A percentile compares a stretch with the other conserved stretches of the same genome.
phyloP scores from a whole-genome alignment of 2,888 invertebrate genomes.

The Sinhomidia bicolor region DNA sequence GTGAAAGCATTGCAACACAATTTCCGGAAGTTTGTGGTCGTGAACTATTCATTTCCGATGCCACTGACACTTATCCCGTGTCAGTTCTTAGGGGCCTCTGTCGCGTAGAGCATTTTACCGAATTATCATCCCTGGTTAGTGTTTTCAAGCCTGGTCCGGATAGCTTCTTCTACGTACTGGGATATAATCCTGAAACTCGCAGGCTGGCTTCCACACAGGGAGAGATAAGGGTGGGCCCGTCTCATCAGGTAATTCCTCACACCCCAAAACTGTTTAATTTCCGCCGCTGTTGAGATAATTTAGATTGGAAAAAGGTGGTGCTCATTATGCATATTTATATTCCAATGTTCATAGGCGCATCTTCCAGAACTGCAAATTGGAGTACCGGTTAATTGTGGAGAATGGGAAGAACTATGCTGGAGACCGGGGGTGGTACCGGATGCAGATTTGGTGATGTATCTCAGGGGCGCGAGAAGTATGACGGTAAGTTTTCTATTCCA shows the following conservation, averaged over 20 bases:
- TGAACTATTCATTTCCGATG: conserved; percentile 84
- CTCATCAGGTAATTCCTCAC: too few relatives aligned
- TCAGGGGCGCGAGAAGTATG: conserved; percentile 97
- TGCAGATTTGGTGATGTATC: conserved; percentile 98
- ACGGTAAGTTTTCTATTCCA: background rate
- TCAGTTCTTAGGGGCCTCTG: conserved; percentile 84
- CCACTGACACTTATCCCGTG: conserved; percentile 83
- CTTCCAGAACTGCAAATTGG: conserved; percentile 84
- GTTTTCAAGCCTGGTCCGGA: conserved; percentile 82
- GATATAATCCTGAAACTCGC: conserved; percentile 84
- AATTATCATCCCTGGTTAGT: conserved; percentile 82
- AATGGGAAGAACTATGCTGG: conserved; percentile 95
- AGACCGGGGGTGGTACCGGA: conserved; percentile 95
- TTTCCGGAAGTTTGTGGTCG: conserved; percentile 81
- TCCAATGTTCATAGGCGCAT: conserved; percentile 84
- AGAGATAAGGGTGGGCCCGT: conserved; percentile 85
- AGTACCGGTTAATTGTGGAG: conserved; percentile 82
- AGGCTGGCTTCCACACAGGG: conserved; percentile 82
- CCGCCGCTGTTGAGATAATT: too few relatives aligned
- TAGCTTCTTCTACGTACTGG: conserved; percentile 84
- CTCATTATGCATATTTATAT: too few relatives aligned
- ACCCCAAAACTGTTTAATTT: too few relatives aligned
- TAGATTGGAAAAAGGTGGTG: too few relatives aligned
- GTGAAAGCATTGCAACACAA: conserved; percentile 77
- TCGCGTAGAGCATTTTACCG: conserved; percentile 83